phyloP scores from a whole-genome alignment of 2,113 vertebrate species.

The Aspiorhynchus laticeps region DNA sequence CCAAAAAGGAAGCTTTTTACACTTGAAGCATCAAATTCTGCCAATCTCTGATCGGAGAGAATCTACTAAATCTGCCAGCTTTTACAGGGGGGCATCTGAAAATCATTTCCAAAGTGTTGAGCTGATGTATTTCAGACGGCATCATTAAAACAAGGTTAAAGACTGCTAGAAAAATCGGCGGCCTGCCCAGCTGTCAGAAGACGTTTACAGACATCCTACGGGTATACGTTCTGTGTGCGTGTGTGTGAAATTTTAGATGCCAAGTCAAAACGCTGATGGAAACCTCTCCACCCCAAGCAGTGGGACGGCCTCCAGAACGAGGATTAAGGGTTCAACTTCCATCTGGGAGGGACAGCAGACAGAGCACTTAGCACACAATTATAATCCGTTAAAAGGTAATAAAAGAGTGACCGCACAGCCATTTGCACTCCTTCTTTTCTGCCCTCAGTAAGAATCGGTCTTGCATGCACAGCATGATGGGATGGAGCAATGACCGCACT shows the following conservation, averaged over 20 bases:
- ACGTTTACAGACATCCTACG: conserved; percentile 64
- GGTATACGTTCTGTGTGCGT: conserved; percentile 23
- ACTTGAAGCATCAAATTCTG: conserved; percentile 66
- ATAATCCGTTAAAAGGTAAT: conserved; percentile 74
- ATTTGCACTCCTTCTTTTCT: conserved; percentile 44
- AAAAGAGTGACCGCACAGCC: conserved; percentile 65
- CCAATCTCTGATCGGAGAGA: conserved; percentile 61
- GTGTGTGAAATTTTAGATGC: conserved; percentile 23
- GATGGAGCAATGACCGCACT: conserved; percentile 52
- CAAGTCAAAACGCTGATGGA: conserved; percentile 65
- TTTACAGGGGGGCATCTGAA: conserved; percentile 69
- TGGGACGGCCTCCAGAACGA: conserved; percentile 68
- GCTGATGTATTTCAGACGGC: conserved; percentile 67
- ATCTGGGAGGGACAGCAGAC: conserved; percentile 72
- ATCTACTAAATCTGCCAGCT: conserved; percentile 58
- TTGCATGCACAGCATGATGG: conserved; percentile 49
- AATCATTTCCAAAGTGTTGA: conserved; percentile 69
- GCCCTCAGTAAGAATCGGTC: conserved; percentile 29
- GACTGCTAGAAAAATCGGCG: conserved; percentile 62
- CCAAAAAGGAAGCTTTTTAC: conserved; percentile 66
- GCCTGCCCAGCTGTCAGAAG: conserved; percentile 68
- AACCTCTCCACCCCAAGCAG: conserved; percentile 69
- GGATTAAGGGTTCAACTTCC: conserved; percentile 73
- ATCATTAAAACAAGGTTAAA: conserved; percentile 72
- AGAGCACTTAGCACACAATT: conserved; percentile 75